Percentiles rank a stretch among this genome's conserved stretches.
Evolutionary conservation across 2,888 invertebrate genomes (phyloP).

Genomic region (Seladonia tumulorum): DNA sequence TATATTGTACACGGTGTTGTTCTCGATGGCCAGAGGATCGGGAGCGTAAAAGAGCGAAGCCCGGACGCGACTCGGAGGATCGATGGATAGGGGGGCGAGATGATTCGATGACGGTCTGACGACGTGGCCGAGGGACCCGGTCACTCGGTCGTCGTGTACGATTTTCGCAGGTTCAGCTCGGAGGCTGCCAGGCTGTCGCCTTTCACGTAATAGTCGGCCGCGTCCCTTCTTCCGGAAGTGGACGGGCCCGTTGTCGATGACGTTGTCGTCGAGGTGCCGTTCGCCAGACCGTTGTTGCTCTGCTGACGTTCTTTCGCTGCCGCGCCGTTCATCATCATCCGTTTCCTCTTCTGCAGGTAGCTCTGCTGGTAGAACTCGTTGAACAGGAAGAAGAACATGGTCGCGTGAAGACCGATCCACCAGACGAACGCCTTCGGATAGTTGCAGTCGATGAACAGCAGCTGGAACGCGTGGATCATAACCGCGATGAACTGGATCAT

Average conservation of each 20-base stretch:
- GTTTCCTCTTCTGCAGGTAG: slow-evolving; percentile 85
- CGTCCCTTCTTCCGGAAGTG: slow-evolving; percentile 78
- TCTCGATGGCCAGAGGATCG: slow-evolving; percentile 12
- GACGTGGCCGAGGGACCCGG: slow-evolving; percentile 38
- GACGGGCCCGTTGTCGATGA: background rate
- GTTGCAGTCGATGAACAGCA: slow-evolving; percentile 95
- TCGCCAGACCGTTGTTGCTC: slow-evolving; percentile 65
- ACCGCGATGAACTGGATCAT: slow-evolving; percentile 96
- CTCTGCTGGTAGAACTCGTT: slow-evolving; percentile 96
- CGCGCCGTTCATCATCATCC: slow-evolving; percentile 77
- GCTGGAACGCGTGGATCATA: slow-evolving; percentile 96
- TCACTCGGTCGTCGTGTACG: slow-evolving; percentile 79
- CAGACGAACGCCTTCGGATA: slow-evolving; percentile 97
- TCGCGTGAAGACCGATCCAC: slow-evolving; percentile 98
- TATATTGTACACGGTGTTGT: background rate
- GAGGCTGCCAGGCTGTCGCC: slow-evolving; percentile 83
- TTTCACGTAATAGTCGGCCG: slow-evolving; percentile 86
- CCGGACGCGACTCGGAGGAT: slow-evolving; percentile 40
- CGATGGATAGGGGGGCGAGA: slow-evolving; percentile 37
- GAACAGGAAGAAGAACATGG: slow-evolving; percentile 98
- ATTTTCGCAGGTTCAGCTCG: slow-evolving; percentile 80
- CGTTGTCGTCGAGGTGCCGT: slow-evolving; percentile 57
- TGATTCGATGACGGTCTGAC: slow-evolving; percentile 45
- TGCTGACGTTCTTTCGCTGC: slow-evolving; percentile 49
- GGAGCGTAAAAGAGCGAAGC: slow-evolving; percentile 20